phyloP scores from a whole-genome alignment of 2,113 vertebrate species.

The Marmota flaviventris region DNA sequence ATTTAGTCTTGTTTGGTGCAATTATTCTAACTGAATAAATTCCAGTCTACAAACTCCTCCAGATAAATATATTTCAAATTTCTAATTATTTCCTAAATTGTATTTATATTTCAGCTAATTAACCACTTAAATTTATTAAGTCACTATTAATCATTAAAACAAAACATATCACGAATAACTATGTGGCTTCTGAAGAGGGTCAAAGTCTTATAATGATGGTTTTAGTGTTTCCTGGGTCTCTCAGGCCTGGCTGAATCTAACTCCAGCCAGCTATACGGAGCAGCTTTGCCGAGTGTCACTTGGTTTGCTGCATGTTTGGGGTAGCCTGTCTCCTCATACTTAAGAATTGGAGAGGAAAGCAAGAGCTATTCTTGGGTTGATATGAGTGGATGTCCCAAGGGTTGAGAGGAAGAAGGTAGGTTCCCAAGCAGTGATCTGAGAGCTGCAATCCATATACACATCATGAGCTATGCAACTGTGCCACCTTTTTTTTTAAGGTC shows the following conservation, averaged over 20 bases:
- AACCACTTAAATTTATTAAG: conserved; percentile 85
- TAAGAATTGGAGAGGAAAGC: background rate
- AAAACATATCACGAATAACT: conserved; percentile 73
- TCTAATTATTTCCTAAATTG: conserved; percentile 85
- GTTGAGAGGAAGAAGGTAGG: background rate
- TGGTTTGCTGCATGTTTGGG: background rate
- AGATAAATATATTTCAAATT: conserved; percentile 73
- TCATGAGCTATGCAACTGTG: background rate
- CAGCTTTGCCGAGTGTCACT: background rate
- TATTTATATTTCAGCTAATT: conserved; percentile 84
- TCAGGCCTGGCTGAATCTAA: background rate
- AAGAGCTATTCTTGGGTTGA: background rate
- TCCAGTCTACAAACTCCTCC: conserved; percentile 27
- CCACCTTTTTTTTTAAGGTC: too few species aligned
- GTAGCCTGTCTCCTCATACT: background rate
- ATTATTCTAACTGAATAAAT: conserved; percentile 44
- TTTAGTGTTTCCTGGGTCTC: background rate
- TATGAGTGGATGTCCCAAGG: background rate
- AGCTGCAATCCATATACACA: too few species aligned
- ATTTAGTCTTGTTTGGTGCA: conserved; percentile 38
- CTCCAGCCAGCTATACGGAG: background rate
- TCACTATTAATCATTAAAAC: conserved; percentile 80
- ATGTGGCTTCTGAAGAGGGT: conserved; percentile 49
- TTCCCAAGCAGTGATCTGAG: background rate
- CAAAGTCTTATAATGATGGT: background rate